These are phyloP conservation scores for Echinometra lucunter DNA, from an alignment of 53 echinoderm and acorn worm genomes.

Conservation along the genomic window DNA sequence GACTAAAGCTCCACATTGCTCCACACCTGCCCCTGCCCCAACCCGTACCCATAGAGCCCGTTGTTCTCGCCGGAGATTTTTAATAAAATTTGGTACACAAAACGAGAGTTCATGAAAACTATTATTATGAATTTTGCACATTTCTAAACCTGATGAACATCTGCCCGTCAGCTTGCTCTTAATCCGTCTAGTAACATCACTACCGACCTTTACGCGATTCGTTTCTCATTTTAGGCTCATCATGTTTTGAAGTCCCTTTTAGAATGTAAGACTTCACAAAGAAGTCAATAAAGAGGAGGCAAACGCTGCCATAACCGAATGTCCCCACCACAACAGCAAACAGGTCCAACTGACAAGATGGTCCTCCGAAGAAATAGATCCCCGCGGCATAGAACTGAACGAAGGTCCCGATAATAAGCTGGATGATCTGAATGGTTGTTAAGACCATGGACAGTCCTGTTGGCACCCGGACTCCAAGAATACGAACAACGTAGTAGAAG, in stretches of 20 bases:
- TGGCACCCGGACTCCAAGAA: constrained; percentile 75
- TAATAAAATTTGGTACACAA: too few relatives aligned
- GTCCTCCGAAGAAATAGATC: constrained; percentile 54
- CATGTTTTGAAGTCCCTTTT: not conserved
- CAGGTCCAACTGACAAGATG: constrained; percentile 25
- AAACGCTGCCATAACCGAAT: constrained; percentile 47
- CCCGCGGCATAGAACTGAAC: constrained; percentile 77
- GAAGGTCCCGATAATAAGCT: constrained; percentile 83
- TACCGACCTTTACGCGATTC: constrained; percentile 37
- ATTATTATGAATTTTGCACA: too few relatives aligned
- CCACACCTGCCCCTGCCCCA: too few relatives aligned
- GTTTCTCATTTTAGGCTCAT: not conserved
- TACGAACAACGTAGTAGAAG: constrained; percentile 80
- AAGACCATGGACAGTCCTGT: constrained; percentile 75
- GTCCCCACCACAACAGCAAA: constrained; percentile 47
- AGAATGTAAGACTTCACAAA: constrained; percentile 60
- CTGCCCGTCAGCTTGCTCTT: too few relatives aligned
- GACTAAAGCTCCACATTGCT: too few relatives aligned
- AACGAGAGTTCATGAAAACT: too few relatives aligned
- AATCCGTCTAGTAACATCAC: not conserved
- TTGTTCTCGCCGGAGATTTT: too few relatives aligned
- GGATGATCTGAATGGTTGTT: constrained; percentile 81
- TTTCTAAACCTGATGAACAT: not conserved
- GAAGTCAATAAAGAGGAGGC: constrained; percentile 65
- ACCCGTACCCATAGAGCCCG: too few relatives aligned